Percentiles rank a stretch among this genome's conserved stretches.
phyloP scores from a whole-genome alignment of 2,113 vertebrate genomes.

The Hymenochirus boettgeri region DNA sequence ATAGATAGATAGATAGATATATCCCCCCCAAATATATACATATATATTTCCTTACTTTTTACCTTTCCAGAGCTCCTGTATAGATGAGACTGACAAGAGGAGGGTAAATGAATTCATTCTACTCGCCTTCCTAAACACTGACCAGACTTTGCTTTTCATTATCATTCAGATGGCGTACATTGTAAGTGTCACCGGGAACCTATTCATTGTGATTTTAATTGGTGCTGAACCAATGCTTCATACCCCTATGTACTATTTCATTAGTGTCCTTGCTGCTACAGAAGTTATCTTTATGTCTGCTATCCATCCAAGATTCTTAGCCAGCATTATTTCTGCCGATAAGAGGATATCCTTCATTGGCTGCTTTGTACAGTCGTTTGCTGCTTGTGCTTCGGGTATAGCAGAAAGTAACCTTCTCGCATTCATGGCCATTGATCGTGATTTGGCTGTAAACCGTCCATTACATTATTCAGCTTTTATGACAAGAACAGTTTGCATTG shows the following conservation, averaged over 20 bases:
- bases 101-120: conserved; percentile 50
- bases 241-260: conserved; percentile 38
- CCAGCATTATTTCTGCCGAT: conserved; percentile 11
- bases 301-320: conserved; percentile 37
- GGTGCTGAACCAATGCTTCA: conserved; percentile 35
- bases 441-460: conserved; percentile 25
- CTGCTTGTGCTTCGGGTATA: conserved; percentile 15
- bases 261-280: conserved; percentile 32
- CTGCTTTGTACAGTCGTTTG: conserved; percentile 16
- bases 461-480: conserved; percentile 17
- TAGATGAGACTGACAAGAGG: conserved; percentile 42
- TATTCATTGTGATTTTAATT: conserved; percentile 49
- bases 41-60: no score
- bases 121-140: conserved; percentile 46
- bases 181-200: conserved; percentile 48
- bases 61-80: no score
- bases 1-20: no score
- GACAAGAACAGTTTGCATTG: conserved; percentile 1
- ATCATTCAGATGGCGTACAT: conserved; percentile 50
- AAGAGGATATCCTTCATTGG: conserved; percentile 42
- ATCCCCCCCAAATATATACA: no score
- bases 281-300: conserved; percentile 35
- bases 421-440: conserved; percentile 24
- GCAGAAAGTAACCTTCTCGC: conserved; percentile 28
- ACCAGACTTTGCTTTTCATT: conserved; percentile 42